Base-by-base conservation (phyloP, 2,113 vertebrate genomes). In the Hydrolagus affinis region DNA sequence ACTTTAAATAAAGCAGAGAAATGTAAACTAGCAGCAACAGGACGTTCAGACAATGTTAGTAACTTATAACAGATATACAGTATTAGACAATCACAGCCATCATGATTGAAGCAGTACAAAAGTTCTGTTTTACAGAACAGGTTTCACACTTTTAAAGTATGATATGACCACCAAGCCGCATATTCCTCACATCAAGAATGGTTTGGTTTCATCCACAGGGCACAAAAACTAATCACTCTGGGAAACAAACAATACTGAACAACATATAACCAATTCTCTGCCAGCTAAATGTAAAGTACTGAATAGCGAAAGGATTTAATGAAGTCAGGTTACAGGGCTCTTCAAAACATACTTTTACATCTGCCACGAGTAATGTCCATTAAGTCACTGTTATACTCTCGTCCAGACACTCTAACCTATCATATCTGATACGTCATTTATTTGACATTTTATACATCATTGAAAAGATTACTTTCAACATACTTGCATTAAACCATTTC, bases 1-100 rank as follows among this genome's bases (percentile, higher is more conserved):
- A 89, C 94, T 94, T 92, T 90, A 90, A 93, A 91, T 93, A 93
- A 94, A 94, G 94, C 94, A 95, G 93, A 95, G 92, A 94, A 95
- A 95, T 95, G 93, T 95, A 94, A 95, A 93, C 86, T 94, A 92
- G 93, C 94, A 94, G 93, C 93, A 94, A 94, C 92, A 93, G 91
- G 92, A 91, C 91, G 91, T 94, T 95, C 93, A 87, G 86, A 86
- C 93, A 91, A 94, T 91, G 94, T 95, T 95, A 96, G 95, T 95
- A 95, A 94, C 92, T 95, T 94, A 92, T 93, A 93, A 95, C 91
- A 93, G 89, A 89, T 91, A 89, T 92, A 94, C 92, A 90, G 90
- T 89, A 88, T 88, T 92, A 90, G 91, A 93, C 93, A 94, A 95
- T 94, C 93, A 93, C 91, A 89, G 93, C 93, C 93, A 96, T 96